Evolutionary conservation across 2,888 invertebrate genomes (phyloP), one percentile per base, ranked within the genome.

Genomic region (Sphaerophoria rueppellii): DNA sequence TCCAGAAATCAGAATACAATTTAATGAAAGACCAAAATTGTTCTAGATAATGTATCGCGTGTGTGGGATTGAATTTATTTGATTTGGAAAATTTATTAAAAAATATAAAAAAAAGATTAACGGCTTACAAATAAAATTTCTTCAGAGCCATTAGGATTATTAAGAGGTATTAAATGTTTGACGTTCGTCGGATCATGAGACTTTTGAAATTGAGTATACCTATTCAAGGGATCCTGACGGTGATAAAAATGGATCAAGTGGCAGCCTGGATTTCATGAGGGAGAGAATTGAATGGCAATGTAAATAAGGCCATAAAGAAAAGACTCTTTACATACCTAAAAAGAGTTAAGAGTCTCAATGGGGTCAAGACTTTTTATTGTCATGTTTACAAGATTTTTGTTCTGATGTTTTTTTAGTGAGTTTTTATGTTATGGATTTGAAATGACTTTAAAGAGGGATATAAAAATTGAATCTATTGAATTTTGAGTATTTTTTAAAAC

Each of bases 61-160:
- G 83, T 57, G 83, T 83, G 83, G 83, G 83, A 83, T 76, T 83
- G 76, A 75, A 79, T 79, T 75, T 79, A 75, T 79, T 71, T 72
- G 55, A 35, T 46, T 73, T 37, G 35, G 11, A 6, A 50, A 65
- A 65, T 65, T 65, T 65, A 65, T 65, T 65, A 35, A 14, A 50
- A 65, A 7, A 16, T 24, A 24, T 24, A 71, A 75, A 83, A 67
- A 79, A 65, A 67, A 46, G 50, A 6, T 54, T 32, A 71, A 16
- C 4, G 54, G 61, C 57, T 60, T 60, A 69, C 63, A 71, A 71
- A 54, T 70, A 65, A 37, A 70, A 63, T 73, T 67, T 71, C 43
- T n/a, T 52, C 37, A 55, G 57, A 72, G 55, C 34, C 54, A 74
- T 70, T 54, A 58, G 74, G 73, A 79, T 82, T 82, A 77, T 78